Base-by-base conservation (phyloP, 2,113 vertebrate species). In the Serinus canaria region DNA sequence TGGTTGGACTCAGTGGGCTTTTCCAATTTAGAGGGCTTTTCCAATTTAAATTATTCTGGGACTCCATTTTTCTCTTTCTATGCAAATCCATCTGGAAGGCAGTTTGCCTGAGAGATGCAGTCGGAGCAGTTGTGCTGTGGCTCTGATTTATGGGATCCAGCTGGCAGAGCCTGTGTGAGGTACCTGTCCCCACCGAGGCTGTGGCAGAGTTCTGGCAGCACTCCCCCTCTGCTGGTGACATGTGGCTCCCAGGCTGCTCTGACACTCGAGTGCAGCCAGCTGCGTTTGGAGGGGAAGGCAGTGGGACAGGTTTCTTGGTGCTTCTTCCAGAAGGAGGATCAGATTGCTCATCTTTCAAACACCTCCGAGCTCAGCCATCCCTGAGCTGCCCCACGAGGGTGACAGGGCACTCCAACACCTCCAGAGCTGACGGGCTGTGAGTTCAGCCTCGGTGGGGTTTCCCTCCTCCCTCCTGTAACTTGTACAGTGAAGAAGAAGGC, bases 61-160 rank as follows among this genome's bases (percentile, higher is more conserved):
- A 7, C 19, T 75, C 24, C 27, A 0, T 12, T 37, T 63, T 74
- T 41, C 60, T 83, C 44, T 75, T 84, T 49, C 74, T 49, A 2
- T 39, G 79, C 83, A 77, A 89, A 92, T 56, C 82, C 87, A 66
- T 56, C 91, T 82, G 91, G 91, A 60, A 89, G 82, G 76, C 74
- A 22, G 49, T 63, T 92, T 91, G 83, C 64, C 35, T 46, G 86
- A 81, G 68, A 52, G 89, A 39, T 11, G 21, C 70, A 46, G 69
- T 49, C 27, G 52, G 82, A 94, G 19, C 22, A 44, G 50, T 77
- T 49, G 83, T 58, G 73, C 88, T 41, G 60, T 23, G 70, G 66
- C 35, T 89, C 15, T 94, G 96, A 94, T 97, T 92, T 86, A 92
- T 50, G 5, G 87, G 35, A 69, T 41, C 63, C 94, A 74, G 44